Conservation (phyloP, 2,113 vertebrate species). For the Spea bombifrons region DNA sequence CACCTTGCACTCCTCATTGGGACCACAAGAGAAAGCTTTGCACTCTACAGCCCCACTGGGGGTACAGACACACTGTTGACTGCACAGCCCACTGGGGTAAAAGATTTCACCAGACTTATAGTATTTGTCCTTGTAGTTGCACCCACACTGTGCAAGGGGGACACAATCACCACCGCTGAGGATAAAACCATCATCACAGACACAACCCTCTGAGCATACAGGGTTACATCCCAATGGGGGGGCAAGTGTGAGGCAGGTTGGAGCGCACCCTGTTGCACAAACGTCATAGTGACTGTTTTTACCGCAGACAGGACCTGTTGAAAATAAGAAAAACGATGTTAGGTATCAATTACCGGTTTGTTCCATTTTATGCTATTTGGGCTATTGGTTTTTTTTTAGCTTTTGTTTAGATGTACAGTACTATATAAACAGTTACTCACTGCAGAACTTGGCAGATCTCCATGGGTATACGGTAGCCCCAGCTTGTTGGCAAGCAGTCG, state of each 20-base stretch:
- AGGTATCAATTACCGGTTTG: neutral
- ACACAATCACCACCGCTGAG: conserved; percentile 60
- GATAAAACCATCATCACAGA: conserved; percentile 64
- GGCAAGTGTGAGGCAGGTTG: conserved; percentile 58
- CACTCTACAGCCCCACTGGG: conserved; percentile 46
- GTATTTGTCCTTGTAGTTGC: conserved; percentile 56
- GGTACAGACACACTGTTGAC: conserved; percentile 47
- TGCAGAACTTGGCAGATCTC: conserved; percentile 55
- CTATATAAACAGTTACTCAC: conserved; percentile 50
- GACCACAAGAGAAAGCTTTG: conserved; percentile 47
- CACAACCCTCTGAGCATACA: conserved; percentile 63
- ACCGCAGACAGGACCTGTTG: conserved; percentile 60
- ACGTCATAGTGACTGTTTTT: conserved; percentile 67
- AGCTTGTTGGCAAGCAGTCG: conserved; percentile 53
- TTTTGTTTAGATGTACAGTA: neutral
- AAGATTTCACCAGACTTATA: conserved; percentile 53
- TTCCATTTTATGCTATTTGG: too few species aligned
- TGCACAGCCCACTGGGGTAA: conserved; percentile 50
- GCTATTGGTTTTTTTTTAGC: too few species aligned
- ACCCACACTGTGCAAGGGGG: conserved; percentile 60
- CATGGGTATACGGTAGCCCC: conserved; percentile 46
- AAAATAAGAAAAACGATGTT: neutral
- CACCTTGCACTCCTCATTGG: conserved; percentile 48
- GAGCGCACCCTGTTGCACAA: conserved; percentile 60
- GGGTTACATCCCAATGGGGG: conserved; percentile 53